These are phyloP conservation scores for Phenganax marumi DNA, from an alignment of 92 coral and sea anemone genomes.

Conservation along the genomic window DNA sequence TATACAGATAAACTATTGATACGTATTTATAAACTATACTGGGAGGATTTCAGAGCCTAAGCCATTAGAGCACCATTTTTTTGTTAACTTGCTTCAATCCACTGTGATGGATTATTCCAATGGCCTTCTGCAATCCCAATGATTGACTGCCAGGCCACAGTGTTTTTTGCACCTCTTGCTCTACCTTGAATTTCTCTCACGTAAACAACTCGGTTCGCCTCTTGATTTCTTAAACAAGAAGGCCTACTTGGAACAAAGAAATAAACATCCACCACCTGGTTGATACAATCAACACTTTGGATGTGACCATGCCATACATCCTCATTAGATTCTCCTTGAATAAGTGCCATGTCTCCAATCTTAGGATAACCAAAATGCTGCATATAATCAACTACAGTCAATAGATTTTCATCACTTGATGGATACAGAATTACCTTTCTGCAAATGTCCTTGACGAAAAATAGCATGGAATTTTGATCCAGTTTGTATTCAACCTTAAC, in stretches of 20 bases:
- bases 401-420: constrained; percentile 34
- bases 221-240: constrained; percentile 12
- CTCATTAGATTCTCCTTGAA: constrained; percentile 56
- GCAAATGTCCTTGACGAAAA: constrained; percentile 46
- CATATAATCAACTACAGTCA: constrained; percentile 60
- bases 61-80: neutral
- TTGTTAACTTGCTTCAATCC: constrained; percentile 28
- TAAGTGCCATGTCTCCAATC: constrained; percentile 60
- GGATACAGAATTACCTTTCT: constrained; percentile 57
- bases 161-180: constrained; percentile 50
- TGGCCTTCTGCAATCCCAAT: constrained; percentile 50
- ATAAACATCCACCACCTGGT: constrained; percentile 56
- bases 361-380: constrained; percentile 45
- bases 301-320: constrained; percentile 67
- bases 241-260: constrained; percentile 54
- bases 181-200: constrained; percentile 50
- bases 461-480: constrained; percentile 32
- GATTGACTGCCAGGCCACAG: constrained; percentile 48
- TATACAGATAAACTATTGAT: too few relatives aligned
- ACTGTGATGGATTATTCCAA: constrained; percentile 45
- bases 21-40: too few relatives aligned
- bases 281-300: constrained; percentile 53
- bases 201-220: constrained; percentile 10
- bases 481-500: constrained; percentile 53
- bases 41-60: neutral